Evolutionary conservation across 2,797 vertebrate genomes (phyloP), one percentile per base, ranked within the genome.

Genomic region (Chelon auratus): DNA sequence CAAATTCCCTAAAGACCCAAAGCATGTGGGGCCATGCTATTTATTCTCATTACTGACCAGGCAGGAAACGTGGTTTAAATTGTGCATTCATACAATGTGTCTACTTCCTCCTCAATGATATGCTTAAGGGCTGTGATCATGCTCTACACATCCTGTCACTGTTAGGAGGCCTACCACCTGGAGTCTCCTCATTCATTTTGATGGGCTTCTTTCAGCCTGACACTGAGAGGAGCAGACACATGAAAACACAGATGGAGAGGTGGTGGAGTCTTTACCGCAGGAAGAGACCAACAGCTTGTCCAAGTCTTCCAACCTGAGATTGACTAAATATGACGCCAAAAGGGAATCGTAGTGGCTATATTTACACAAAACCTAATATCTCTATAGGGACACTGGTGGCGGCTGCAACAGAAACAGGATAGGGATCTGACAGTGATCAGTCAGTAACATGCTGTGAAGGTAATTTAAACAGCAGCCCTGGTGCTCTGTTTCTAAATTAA

Each of bases 41-140:
- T 89, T 76, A 86, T 92, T 90, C 80, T 87, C 73, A 80, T 89
- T 75, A 83, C 0, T 18, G 50, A 66, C 17, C 48, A 62, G 83
- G 56, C 83, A 89, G 86, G 90, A 93, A 91, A 83, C 85, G 77
- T 78, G 82, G 72, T 87, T 88, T 68, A 80, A 82, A 86, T 78
- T 87, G 83, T 81, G 64, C 68, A 75, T 51, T 70, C 72, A 62
- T 81, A 80, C 80, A 88, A 75, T 81, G 81, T 76, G 60, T 89
- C 52, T 39, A 75, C 77, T 74, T 69, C 81, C 81, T 80, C 54
- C n/a, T 78, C 58, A 45, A 61, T 89, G 66, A 87, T 84, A 72
- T 81, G 63, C 66, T 73, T 81, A 40, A 43, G 65, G 43, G 73
- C 76, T 81, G 81, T 62, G 78, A 82, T 83, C 67, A 63, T 45